Conservation (phyloP, 2,888 invertebrate species). For the Malacosoma neustria region DNA sequence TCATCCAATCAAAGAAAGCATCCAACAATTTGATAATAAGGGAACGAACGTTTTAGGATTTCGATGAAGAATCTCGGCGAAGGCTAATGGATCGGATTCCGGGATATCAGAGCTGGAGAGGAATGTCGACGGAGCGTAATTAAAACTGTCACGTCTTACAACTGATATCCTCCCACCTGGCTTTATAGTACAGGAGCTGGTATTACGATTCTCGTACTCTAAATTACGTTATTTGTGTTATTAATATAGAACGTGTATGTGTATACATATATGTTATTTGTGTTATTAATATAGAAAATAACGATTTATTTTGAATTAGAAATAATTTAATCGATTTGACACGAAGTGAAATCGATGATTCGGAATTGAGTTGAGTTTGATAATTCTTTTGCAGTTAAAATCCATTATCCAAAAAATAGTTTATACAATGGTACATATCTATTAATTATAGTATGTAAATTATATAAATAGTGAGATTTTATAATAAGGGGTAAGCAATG, state of each 20-base stretch:
- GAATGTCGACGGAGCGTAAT: conserved; percentile 58
- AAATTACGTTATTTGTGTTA: too few species aligned
- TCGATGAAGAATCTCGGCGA: conserved; percentile 38
- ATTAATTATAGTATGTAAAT: too few species aligned
- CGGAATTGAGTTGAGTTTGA: too few species aligned
- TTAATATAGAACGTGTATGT: too few species aligned
- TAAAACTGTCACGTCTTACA: conserved; percentile 58
- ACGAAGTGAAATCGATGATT: too few species aligned
- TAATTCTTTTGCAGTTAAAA: too few species aligned
- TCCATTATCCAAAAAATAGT: too few species aligned
- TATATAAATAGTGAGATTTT: too few species aligned
- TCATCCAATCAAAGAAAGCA: conserved; percentile 21
- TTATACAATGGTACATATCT: too few species aligned
- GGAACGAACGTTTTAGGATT: conserved; percentile 21
- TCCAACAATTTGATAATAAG: conserved; percentile 20
- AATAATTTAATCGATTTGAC: too few species aligned
- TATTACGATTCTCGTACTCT: conserved; percentile 2
- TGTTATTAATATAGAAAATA: background rate
- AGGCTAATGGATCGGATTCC: conserved; percentile 57
- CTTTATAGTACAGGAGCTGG: conserved; percentile 23
- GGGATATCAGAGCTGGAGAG: conserved; percentile 27
- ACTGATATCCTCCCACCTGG: conserved; percentile 44
- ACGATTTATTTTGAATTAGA: background rate
- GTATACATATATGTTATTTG: background rate
- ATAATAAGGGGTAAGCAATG: too few species aligned